phyloP scores from a whole-genome alignment of 2,888 invertebrate species.

The Cecidostiba fungosa region DNA sequence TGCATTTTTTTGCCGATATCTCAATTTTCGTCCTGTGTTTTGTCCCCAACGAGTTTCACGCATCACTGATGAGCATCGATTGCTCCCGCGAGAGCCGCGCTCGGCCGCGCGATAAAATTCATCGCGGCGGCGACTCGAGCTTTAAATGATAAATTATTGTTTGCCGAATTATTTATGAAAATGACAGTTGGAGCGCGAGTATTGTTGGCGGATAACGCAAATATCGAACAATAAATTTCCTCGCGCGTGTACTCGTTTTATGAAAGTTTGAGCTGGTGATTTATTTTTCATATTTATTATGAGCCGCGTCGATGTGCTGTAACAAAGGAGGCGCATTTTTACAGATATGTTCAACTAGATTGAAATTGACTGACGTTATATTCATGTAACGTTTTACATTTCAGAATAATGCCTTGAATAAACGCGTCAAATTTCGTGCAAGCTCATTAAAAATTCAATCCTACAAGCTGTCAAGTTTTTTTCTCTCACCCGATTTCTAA shows the following conservation, averaged over 20 bases:
- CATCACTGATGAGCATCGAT: slow-evolving; percentile 8
- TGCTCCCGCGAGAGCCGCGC: not conserved
- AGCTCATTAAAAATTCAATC: too few relatives aligned
- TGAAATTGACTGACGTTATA: not conserved
- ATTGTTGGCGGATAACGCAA: not conserved
- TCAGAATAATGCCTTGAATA: not conserved
- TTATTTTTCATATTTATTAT: not conserved
- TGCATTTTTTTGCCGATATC: slow-evolving; percentile 9
- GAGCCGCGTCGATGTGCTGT: not conserved
- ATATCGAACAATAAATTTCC: not conserved
- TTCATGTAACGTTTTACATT: not conserved
- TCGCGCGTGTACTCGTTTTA: not conserved
- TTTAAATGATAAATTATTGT: not conserved
- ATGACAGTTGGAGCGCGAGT: not conserved
- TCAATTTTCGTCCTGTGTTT: not conserved
- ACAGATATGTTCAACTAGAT: not conserved
- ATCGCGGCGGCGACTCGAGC: not conserved
- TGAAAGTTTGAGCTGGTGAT: not conserved
- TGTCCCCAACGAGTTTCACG: not conserved
- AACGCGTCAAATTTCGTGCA: not conserved
- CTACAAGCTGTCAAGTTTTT: not conserved
- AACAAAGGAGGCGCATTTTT: not conserved
- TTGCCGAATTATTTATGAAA: not conserved
- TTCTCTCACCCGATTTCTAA: too few relatives aligned
- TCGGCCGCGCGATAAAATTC: not conserved